A percentile compares a stretch with the other conserved stretches of the same genome.
phyloP scores from a whole-genome alignment of 2,797 vertebrate species.

The Megalops cyprinoides region DNA sequence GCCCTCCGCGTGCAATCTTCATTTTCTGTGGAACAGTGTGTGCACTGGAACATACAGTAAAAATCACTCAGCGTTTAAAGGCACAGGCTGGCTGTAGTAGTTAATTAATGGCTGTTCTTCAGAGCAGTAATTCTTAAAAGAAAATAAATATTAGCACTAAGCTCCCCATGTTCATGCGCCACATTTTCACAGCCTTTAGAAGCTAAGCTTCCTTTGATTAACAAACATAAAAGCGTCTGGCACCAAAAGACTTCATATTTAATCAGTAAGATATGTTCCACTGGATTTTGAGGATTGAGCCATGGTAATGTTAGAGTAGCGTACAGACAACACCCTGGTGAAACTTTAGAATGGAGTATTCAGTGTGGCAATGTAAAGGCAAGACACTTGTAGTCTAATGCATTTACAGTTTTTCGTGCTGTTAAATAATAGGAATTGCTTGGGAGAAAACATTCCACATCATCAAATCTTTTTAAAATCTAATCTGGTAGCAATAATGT shows the following conservation, averaged over 20 bases:
- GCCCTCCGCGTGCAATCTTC: conserved; percentile 50
- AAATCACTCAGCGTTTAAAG: conserved; percentile 42
- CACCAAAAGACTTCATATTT: background rate
- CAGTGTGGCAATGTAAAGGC: too few relatives aligned
- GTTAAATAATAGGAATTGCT: too few relatives aligned
- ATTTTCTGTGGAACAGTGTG: conserved; percentile 50
- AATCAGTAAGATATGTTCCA: background rate
- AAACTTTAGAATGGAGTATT: too few relatives aligned
- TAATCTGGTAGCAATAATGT: background rate
- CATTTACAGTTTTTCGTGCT: too few relatives aligned
- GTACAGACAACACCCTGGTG: too few relatives aligned
- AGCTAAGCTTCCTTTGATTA: conserved; percentile 74
- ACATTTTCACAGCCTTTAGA: conserved; percentile 42
- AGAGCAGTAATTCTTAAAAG: background rate
- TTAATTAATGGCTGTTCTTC: conserved; percentile 73
- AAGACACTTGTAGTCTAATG: too few relatives aligned
- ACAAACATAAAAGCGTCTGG: conserved; percentile 67
- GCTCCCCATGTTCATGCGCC: background rate
- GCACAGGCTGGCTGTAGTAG: conserved; percentile 48
- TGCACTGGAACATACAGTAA: conserved; percentile 63
- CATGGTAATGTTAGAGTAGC: too few relatives aligned
- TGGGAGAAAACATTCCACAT: too few relatives aligned
- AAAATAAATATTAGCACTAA: background rate
- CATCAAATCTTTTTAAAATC: too few relatives aligned
- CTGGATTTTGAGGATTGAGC: too few relatives aligned